Evolutionary conservation across 2,888 invertebrate species (phyloP).

Genomic region (Thysanoteuthis rhombus): DNA sequence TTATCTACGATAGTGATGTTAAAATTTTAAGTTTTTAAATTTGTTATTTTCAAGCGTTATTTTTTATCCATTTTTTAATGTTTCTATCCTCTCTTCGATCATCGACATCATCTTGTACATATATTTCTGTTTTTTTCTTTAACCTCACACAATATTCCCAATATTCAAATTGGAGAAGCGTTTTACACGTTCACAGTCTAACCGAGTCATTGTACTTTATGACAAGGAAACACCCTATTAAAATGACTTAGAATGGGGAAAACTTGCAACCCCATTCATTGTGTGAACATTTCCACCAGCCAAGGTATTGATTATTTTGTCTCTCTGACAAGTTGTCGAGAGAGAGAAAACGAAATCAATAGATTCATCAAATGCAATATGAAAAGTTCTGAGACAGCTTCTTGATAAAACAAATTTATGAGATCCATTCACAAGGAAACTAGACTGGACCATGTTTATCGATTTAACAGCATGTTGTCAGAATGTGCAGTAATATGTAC

Average conservation of each 20-base stretch:
- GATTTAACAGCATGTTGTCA: neutral
- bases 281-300: neutral
- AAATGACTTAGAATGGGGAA: neutral
- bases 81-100: neutral
- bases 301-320: neutral
- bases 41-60: neutral
- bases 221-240: neutral
- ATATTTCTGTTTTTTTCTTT: neutral
- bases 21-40: neutral
- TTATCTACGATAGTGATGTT: neutral
- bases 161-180: neutral
- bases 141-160: neutral
- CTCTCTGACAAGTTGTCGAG: neutral
- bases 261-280: slow-evolving; percentile 12
- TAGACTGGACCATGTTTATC: slow-evolving; percentile 12
- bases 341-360: neutral
- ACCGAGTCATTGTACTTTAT: neutral
- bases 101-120: neutral
- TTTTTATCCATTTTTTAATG: neutral
- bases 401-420: slow-evolving; percentile 12
- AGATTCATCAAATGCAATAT: neutral
- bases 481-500: neutral
- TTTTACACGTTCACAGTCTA: neutral
- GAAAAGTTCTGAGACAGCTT: slow-evolving; percentile 12
- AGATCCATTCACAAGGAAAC: neutral